Base-by-base conservation (phyloP, 2,888 invertebrate genomes). In the Podabrus alpinus region DNA sequence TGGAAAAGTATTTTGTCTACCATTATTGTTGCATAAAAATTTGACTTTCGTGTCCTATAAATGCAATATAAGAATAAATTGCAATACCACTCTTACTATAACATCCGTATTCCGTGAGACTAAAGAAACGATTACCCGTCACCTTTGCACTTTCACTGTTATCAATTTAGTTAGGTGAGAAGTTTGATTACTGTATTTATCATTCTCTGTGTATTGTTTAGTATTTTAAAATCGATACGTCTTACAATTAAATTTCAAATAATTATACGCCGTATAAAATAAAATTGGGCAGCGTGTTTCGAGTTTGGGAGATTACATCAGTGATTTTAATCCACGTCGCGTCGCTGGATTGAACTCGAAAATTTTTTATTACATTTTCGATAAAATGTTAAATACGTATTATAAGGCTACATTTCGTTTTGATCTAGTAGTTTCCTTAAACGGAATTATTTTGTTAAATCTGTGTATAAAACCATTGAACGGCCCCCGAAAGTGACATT, bases 141-240 rank as follows among this genome's bases (percentile, higher is more conserved):
- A 77, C 77, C 77, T 77, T 70, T 69, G 73, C 73, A 75, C 77
- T 77, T 77, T 77, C 77, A 77, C 77, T 77, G 19, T 64, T 64
- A 64, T 64, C 62, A 64, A n/a, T 64, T 7, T 21, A 21, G 62
- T 64, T 64, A 45, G 45, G 45, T 45, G 45, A 45, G 45, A 45
- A 45, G 45, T 45, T 45, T 45, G 45, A 45, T 45, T 45, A 45
- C 45, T 45, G n/a, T 45, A 45, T 45, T 45, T 45, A 45, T 45
- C 7, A n/a, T 45, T n/a, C n/a, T 45, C n/a, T n/a, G 45, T 45
- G 45, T 45, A 45, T 45, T 45, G 45, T 45, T 45, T n/a, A 45
- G n/a, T 45, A 45, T 45, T 45, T 45, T 45, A 45, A n/a, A 45
- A 45, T 45, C 9, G 45, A 45, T 29, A 4, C n/a, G n/a, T n/a